Conservation (phyloP, 2,888 invertebrate species). For the Drosophila buzzatii region DNA sequence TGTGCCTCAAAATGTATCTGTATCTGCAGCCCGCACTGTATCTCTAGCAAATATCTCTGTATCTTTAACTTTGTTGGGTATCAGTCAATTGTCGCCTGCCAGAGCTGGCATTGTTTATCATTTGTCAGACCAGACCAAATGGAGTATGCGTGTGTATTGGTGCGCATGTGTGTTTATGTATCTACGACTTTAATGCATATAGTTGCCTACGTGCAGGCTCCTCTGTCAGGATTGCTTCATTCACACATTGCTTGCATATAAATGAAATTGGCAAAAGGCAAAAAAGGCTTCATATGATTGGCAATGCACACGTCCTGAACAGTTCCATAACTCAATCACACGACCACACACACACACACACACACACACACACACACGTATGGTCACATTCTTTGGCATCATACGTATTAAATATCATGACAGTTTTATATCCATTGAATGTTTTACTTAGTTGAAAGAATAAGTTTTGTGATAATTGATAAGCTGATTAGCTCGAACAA, state of each 20-base stretch:
- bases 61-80: neutral
- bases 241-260: slow-evolving; percentile 63
- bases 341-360: slow-evolving; percentile 1
- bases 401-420: neutral
- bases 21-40: neutral
- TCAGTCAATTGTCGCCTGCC: slow-evolving; percentile 24
- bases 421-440: neutral
- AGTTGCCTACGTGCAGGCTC: slow-evolving; percentile 55
- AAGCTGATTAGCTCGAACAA: neutral
- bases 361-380: neutral
- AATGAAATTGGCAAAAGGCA: slow-evolving; percentile 55
- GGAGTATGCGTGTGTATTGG: neutral
- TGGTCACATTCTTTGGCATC: neutral
- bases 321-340: slow-evolving; percentile 22
- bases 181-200: slow-evolving; percentile 56
- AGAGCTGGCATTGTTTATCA: slow-evolving; percentile 21
- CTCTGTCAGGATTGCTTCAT: slow-evolving; percentile 47
- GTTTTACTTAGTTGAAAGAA: neutral
- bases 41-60: slow-evolving; percentile 8
- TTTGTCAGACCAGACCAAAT: slow-evolving; percentile 6
- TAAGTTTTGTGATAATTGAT: neutral
- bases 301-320: slow-evolving; percentile 51
- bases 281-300: slow-evolving; percentile 67
- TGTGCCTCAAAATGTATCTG: neutral
- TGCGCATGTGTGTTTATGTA: neutral